Base-by-base conservation (phyloP, 2,888 invertebrate species). In the Sipha maydis region DNA sequence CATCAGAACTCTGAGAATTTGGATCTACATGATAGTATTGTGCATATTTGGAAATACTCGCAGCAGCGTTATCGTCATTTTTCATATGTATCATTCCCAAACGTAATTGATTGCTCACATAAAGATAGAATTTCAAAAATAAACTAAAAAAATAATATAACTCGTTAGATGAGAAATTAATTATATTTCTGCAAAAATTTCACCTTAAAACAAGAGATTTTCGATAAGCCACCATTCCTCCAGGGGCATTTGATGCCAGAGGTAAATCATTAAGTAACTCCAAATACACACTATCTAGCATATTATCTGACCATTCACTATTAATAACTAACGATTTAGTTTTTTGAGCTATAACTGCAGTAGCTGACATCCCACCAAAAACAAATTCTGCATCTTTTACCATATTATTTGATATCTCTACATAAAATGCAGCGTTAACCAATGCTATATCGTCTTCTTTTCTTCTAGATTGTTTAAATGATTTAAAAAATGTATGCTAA, bases 401-500 rank as follows among this genome's bases (percentile, higher is more conserved):
- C 90, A 93, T 93, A 2, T 93, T 92, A 71, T 92, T 91, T 90
- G 94, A 92, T 90, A 98, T 94, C 79, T 91, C 92, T 0, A 98
- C 94, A 91, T 95, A 95, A 90, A 98, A 93, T 0, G 96, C 96
- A 89, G 96, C 95, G 91, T 98, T 99, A 0, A 98, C 98, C 90
- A 99, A 98, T 4, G 98, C 97, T 90, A 99, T 98, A 91, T 99
- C 99, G 91, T 99, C 98, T 91, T 99, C 98, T 89, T 96, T 93
- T 89, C 99, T 93, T 91, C 96, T 95, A 0, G 98, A 96, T 93
- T 98, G 98, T 92, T 99, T 99, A 91, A 96, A 97, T 0, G 96
- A 96, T 91, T 95, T 94, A 91, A 97, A 95, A 92, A 94, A 95
- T 92, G 97, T 96, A 91, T 94, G 93, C 86, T 88, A 61, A 61